Base-by-base conservation (phyloP, 2,113 vertebrate species). In the Chaetodon auriga region DNA sequence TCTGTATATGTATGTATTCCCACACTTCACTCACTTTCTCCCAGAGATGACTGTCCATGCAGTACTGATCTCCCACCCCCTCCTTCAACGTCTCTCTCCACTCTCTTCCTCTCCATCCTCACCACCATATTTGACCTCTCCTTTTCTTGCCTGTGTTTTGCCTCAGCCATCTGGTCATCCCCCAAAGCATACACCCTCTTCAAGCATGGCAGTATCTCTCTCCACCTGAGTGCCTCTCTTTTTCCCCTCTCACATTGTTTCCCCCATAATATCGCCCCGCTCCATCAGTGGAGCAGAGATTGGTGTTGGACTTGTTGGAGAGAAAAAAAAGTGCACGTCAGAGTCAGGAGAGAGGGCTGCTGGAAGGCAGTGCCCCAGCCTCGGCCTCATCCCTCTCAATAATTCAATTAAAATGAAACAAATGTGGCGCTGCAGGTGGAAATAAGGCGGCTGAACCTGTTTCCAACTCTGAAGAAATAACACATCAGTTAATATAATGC, bases 131-230 rank as follows among this genome's bases (percentile, higher is more conserved):
- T 80, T 84, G 84, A 88, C 90, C 89, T 91, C 87, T 90, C 83
- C 87, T 87, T 91, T 90, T 91, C 86, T 89, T 85, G 81, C 62
- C 64, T 81, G 82, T 72, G 70, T 79, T 88, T 72, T 76, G 46
- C 86, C 85, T 74, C 62, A 55, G 85, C 93, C 93, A 93, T 94
- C 91, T 94, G 92, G 84, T 84, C 88, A 78, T 84, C 88, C 92
- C 92, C 91, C 87, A 87, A 89, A 94, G 91, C 91, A 82, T 78
- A 81, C 80, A 74, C 84, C 86, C 88, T 92, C 89, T 90, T 87
- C 82, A 90, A 89, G 88, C 87, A 54, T 88, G 87, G 84, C 90
- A 66, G 81, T 86, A 69, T 83, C 80, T 91, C 81, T 92, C 83
- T 91, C 69, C 90, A 93, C 91, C 92, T 92, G 89, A 94, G 81